These are phyloP conservation scores for Agapostemon virescens DNA, from an alignment of 2,888 invertebrate genomes.

Conservation along the genomic window DNA sequence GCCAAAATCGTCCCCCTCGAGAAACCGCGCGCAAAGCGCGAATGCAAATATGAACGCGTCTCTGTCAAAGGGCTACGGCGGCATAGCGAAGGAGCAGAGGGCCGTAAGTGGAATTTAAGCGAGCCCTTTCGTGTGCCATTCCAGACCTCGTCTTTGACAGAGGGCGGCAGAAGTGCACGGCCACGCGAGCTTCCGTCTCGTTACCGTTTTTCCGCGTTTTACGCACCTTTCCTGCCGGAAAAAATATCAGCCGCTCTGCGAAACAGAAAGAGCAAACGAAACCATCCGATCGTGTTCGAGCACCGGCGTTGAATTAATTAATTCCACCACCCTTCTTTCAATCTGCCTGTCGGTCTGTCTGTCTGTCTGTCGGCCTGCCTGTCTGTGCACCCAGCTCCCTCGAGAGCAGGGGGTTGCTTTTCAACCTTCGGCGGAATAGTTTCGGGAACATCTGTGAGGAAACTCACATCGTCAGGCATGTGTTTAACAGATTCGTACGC, in stretches of 20 bases:
- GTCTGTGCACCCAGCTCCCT: neutral
- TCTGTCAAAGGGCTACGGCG: slow-evolving; percentile 19
- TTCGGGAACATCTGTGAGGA: neutral
- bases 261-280: neutral
- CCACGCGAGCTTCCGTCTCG: slow-evolving; percentile 15
- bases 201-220: slow-evolving; percentile 41
- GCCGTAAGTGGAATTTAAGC: slow-evolving; percentile 50
- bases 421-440: neutral
- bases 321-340: slow-evolving; percentile 29
- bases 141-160: slow-evolving; percentile 40
- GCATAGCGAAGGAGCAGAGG: slow-evolving; percentile 23
- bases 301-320: slow-evolving; percentile 43
- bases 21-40: slow-evolving; percentile 13
- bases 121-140: slow-evolving; percentile 27
- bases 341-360: neutral
- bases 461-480: neutral
- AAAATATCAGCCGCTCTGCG: slow-evolving; percentile 11
- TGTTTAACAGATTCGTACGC: slow-evolving; percentile 9
- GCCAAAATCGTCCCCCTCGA: neutral
- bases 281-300: slow-evolving; percentile 36
- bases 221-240: slow-evolving; percentile 31
- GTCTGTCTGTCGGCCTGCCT: neutral
- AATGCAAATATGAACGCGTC: slow-evolving; percentile 23
- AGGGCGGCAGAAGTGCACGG: neutral
- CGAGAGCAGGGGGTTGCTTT: neutral